Evolutionary conservation across 2,888 invertebrate species (phyloP).

Genomic region (Pasiphila rectangulata): DNA sequence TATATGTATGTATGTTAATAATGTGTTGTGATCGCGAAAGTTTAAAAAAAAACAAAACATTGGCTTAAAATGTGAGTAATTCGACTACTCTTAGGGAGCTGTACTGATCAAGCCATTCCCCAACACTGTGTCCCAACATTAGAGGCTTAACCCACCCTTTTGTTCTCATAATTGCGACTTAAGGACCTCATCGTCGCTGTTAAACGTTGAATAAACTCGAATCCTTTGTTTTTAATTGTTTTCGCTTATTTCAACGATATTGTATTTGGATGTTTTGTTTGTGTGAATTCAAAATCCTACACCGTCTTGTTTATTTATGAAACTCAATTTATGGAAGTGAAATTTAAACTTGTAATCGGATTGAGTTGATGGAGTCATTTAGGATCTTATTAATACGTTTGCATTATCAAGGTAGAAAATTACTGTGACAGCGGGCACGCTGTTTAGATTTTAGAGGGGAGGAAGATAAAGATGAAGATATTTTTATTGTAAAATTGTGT

Average conservation of each 20-base stretch:
- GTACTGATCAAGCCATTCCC: background rate
- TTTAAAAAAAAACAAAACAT: background rate
- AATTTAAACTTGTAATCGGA: background rate
- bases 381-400: no score
- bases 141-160: conserved; percentile 47
- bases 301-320: conserved; percentile 14
- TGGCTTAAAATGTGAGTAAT: no score
- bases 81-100: no score
- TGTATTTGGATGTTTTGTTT: conserved; percentile 27
- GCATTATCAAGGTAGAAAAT: no score
- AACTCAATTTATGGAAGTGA: background rate
- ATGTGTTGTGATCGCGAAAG: background rate
- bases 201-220: conserved; percentile 38
- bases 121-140: conserved; percentile 36
- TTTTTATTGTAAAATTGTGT: no score
- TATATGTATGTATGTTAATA: no score
- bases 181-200: conserved; percentile 45
- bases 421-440: no score
- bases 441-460: no score
- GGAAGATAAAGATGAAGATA: no score
- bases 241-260: conserved; percentile 39
- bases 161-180: conserved; percentile 60
- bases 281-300: conserved; percentile 7
- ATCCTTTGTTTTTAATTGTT: conserved; percentile 44
- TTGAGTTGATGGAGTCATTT: no score